These are phyloP conservation scores for Taenioides sp. DNA, from an alignment of 2,797 vertebrate species.

Conservation along the genomic window DNA sequence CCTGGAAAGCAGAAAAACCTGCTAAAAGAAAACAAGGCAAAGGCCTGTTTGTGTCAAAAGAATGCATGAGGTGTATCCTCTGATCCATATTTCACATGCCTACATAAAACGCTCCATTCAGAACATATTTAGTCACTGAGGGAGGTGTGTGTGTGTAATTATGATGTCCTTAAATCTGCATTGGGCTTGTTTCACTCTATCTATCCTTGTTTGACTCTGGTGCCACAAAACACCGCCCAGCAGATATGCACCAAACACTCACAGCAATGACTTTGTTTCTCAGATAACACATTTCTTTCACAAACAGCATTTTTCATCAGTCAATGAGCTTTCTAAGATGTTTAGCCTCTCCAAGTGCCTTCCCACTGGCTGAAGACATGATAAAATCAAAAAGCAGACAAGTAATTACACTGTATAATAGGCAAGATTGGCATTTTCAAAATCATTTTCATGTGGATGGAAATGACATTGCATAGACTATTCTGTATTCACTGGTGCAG, in stretches of 20 bases:
- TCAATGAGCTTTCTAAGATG: constrained; percentile 71
- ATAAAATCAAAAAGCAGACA: constrained; percentile 81
- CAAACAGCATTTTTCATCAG: constrained; percentile 52
- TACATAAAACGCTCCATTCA: constrained; percentile 4
- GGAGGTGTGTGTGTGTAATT: not conserved
- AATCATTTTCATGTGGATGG: constrained; percentile 85
- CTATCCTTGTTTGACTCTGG: not conserved
- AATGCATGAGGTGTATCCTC: constrained; percentile 56
- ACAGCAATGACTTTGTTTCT: constrained; percentile 34
- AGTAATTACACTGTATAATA: constrained; percentile 85
- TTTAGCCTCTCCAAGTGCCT: constrained; percentile 74
- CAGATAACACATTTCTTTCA: constrained; percentile 49
- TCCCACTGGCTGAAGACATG: constrained; percentile 75
- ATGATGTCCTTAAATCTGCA: not conserved
- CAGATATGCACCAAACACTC: constrained; percentile 30
- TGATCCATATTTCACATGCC: constrained; percentile 64
- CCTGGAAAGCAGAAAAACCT: constrained; percentile 68
- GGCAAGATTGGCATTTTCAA: constrained; percentile 85
- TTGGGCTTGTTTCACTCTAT: not conserved
- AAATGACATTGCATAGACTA: constrained; percentile 86
- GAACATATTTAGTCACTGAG: not conserved
- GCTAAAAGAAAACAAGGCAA: constrained; percentile 48
- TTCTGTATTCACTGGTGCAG: constrained; percentile 86
- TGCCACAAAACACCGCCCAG: constrained; percentile 17
- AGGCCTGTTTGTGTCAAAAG: constrained; percentile 41